phyloP scores from a whole-genome alignment of 2,888 invertebrate species.

The Mechanitis mazaeus region DNA sequence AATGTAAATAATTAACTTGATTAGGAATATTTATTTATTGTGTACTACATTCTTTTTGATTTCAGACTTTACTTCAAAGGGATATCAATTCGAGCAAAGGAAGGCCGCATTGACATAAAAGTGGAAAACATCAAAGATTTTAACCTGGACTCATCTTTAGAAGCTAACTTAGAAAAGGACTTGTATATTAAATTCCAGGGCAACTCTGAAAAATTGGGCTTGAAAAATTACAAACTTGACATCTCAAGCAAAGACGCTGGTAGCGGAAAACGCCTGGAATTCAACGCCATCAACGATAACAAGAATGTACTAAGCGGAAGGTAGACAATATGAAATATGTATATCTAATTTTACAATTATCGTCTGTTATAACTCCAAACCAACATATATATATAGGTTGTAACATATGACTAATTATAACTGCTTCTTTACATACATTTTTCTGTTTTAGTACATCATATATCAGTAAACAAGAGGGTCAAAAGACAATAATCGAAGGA shows the following conservation, averaged over 20 bases:
- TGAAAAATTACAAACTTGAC: constrained; percentile 80
- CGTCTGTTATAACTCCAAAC: too few species aligned
- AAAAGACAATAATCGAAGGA: constrained; percentile 84
- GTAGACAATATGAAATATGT: constrained; percentile 45
- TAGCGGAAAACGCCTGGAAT: constrained; percentile 78
- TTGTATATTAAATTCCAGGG: constrained; percentile 78
- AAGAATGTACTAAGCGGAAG: constrained; percentile 83
- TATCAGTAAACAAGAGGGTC: constrained; percentile 82
- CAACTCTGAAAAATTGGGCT: constrained; percentile 79
- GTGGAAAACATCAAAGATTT: constrained; percentile 73
- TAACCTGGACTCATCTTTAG: constrained; percentile 70
- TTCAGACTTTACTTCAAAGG: constrained; percentile 59
- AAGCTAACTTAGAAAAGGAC: constrained; percentile 78
- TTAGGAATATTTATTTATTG: too few species aligned
- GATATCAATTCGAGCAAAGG: constrained; percentile 68
- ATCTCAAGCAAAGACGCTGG: constrained; percentile 78
- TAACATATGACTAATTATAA: too few species aligned
- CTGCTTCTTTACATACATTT: neutral
- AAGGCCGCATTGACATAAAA: constrained; percentile 76
- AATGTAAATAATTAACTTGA: too few species aligned
- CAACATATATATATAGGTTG: too few species aligned
- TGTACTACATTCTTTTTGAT: constrained; percentile 3
- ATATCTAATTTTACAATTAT: too few species aligned
- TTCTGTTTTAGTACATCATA: constrained; percentile 76
- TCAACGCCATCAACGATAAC: constrained; percentile 79